These are phyloP conservation scores for Dipodomys ordii DNA, from an alignment of 2,113 vertebrate genomes.

Conservation along the genomic window DNA sequence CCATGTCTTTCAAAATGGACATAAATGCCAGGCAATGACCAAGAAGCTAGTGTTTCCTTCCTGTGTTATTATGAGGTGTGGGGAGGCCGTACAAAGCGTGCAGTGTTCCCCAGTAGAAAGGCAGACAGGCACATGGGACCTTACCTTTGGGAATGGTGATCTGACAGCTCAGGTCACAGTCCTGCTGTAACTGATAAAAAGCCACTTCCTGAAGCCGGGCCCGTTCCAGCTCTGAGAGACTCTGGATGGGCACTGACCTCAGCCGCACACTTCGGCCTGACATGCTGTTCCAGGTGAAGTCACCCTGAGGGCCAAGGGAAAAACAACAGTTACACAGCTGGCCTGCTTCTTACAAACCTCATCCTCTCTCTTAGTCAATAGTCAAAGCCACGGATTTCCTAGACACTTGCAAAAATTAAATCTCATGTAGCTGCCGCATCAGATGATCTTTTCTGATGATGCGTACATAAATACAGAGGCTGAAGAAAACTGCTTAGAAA, in stretches of 20 bases:
- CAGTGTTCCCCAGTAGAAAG: conserved; percentile 2
- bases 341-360: conserved; percentile 68
- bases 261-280: conserved; percentile 93
- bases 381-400: conserved; percentile 50
- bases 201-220: conserved; percentile 97
- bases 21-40: conserved; percentile 7
- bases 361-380: conserved; percentile 22
- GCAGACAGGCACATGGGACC: conserved; percentile 30
- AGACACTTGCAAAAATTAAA: neutral
- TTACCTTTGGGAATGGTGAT: conserved; percentile 99
- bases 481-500: neutral
- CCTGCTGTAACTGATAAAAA: conserved; percentile 94
- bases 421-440: neutral
- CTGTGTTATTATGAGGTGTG: conserved; percentile 11
- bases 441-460: neutral
- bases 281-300: conserved; percentile 97
- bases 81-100: neutral
- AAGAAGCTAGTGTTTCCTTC: conserved; percentile 53
- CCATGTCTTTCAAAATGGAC: conserved; percentile 60
- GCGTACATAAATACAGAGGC: neutral
- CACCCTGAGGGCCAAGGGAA: conserved; percentile 90
- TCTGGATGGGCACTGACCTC: conserved; percentile 95
- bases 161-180: conserved; percentile 95
- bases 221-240: conserved; percentile 96
- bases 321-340: conserved; percentile 75